Percentiles rank a stretch among this genome's conserved stretches.
phyloP scores from a whole-genome alignment of 2,113 vertebrate species.

The Myiagra hebetior region DNA sequence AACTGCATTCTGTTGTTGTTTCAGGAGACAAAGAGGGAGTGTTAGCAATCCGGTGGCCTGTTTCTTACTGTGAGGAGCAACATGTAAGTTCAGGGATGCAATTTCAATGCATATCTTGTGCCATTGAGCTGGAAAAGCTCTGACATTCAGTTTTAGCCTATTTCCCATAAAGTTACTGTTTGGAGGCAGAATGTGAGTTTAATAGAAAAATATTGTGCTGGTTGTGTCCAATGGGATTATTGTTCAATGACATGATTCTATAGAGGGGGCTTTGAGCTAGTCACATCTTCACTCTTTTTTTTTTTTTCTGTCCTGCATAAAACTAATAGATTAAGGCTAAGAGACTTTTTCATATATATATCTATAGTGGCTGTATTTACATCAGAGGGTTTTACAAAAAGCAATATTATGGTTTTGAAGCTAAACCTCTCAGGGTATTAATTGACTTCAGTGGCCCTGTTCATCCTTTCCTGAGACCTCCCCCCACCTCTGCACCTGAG shows the following conservation, averaged over 20 bases:
- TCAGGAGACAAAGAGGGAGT: background rate
- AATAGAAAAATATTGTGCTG: background rate
- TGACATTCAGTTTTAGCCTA: background rate
- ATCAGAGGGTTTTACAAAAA: background rate
- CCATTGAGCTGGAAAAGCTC: background rate
- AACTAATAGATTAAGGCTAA: background rate
- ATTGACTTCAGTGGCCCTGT: background rate
- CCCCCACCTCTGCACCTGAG: background rate
- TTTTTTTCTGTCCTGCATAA: background rate
- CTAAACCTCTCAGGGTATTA: background rate
- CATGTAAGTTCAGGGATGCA: background rate
- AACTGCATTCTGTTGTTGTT: background rate
- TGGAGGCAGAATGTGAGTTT: background rate
- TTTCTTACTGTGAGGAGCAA: background rate
- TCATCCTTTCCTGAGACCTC: background rate
- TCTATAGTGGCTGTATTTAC: background rate
- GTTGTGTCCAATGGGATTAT: background rate
- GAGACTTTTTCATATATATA: background rate
- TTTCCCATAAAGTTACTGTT: background rate
- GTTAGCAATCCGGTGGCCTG: background rate
- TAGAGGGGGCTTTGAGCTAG: background rate
- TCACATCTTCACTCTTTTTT: background rate
- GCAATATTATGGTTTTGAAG: background rate
- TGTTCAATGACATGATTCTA: background rate
- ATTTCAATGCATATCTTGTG: background rate